These are phyloP conservation scores for Trichonephila clavipes DNA, from an alignment of 1,140 invertebrate genomes.

Conservation along the genomic window DNA sequence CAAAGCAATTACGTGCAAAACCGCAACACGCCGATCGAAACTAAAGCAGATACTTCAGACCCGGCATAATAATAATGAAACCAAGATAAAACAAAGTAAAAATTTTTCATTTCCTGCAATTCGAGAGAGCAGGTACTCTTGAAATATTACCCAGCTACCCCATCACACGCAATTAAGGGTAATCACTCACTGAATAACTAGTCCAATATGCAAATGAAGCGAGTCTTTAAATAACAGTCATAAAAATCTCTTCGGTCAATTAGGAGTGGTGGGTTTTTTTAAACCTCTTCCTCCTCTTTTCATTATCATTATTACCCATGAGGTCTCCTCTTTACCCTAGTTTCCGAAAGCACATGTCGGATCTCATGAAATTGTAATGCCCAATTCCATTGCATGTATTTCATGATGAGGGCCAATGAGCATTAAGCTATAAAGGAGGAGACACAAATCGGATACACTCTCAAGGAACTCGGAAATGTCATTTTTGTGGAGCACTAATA, in stretches of 20 bases:
- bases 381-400: neutral
- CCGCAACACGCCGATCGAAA: neutral
- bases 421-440: constrained; percentile 6
- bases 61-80: neutral
- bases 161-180: constrained; percentile 12
- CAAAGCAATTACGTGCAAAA: neutral
- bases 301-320: constrained; percentile 40
- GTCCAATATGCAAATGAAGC: constrained; percentile 46
- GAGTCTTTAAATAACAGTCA: constrained; percentile 27
- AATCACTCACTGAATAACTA: constrained; percentile 42
- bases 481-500: constrained; percentile 6
- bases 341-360: constrained; percentile 1
- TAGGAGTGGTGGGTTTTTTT: neutral
- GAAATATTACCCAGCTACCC: neutral
- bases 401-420: constrained; percentile 34
- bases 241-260: constrained; percentile 50
- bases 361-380: constrained; percentile 66
- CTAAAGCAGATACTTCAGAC: neutral
- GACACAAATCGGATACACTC: neutral
- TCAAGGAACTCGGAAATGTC: constrained; percentile 5
- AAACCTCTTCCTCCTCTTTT: neutral
- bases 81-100: neutral
- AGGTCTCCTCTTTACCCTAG: neutral
- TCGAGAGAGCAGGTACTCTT: neutral
- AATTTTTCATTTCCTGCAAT: neutral